Percentiles rank a stretch among this genome's conserved stretches.
These are phyloP conservation scores for Chloromyia formosa DNA, from an alignment of 2,888 invertebrate genomes.

Conservation along the genomic window DNA sequence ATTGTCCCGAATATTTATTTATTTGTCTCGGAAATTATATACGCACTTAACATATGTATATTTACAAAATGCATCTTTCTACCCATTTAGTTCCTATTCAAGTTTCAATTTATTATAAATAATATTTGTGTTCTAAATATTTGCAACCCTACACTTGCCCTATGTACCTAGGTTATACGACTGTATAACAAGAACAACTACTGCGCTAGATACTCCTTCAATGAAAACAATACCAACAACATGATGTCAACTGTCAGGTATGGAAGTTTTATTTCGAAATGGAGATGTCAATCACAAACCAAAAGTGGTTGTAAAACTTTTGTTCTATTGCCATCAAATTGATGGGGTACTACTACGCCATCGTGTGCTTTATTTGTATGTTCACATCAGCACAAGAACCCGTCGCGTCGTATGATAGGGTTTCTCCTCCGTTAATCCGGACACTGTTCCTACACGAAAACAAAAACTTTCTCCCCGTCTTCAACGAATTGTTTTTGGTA, in stretches of 20 bases:
- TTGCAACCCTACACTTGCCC: too few relatives aligned
- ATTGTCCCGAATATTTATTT: too few relatives aligned
- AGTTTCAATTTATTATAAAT: too few relatives aligned
- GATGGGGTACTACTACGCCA: not conserved
- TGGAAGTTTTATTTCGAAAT: constrained; percentile 36
- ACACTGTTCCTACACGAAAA: not conserved
- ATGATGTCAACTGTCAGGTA: not conserved
- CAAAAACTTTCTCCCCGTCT: not conserved
- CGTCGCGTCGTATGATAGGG: too few relatives aligned
- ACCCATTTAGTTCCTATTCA: too few relatives aligned
- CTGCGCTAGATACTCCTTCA: not conserved
- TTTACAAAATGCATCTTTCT: too few relatives aligned
- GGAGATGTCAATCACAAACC: constrained; percentile 32
- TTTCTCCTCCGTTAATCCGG: too few relatives aligned
- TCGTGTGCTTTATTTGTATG: not conserved
- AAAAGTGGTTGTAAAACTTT: constrained; percentile 36
- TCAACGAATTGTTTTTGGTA: not conserved
- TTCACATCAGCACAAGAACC: not conserved
- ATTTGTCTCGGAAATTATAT: too few relatives aligned
- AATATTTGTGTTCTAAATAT: too few relatives aligned
- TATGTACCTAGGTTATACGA: too few relatives aligned
- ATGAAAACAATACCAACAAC: not conserved
- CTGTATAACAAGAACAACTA: too few relatives aligned
- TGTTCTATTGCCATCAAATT: constrained; percentile 35
- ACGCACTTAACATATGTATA: too few relatives aligned